phyloP scores from a whole-genome alignment of 2,113 vertebrate genomes.

The Orcinus orca region DNA sequence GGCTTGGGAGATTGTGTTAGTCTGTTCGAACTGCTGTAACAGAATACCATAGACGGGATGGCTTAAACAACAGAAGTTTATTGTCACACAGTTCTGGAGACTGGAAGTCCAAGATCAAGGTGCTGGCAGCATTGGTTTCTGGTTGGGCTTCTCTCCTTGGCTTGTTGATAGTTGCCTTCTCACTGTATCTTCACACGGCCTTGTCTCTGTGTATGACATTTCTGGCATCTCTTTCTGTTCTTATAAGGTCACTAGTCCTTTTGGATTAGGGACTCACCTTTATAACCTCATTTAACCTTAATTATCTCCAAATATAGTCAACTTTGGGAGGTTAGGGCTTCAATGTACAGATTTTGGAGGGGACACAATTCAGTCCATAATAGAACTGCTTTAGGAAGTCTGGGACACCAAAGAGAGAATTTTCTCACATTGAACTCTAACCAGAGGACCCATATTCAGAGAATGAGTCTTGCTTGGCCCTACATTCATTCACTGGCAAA shows the following conservation, averaged over 20 bases:
- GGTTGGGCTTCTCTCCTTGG: not conserved
- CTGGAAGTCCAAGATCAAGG: too few relatives aligned
- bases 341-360: too few relatives aligned
- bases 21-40: not conserved
- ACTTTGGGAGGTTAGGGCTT: not conserved
- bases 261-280: too few relatives aligned
- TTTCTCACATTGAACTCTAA: not conserved
- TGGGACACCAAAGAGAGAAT: not conserved
- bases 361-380: not conserved
- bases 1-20: fast-evolving
- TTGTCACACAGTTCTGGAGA: not conserved
- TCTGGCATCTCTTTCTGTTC: not conserved
- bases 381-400: not conserved
- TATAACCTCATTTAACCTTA: not conserved
- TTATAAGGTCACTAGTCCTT: not conserved
- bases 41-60: fast-evolving
- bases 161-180: not conserved
- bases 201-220: not conserved
- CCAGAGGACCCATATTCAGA: not conserved
- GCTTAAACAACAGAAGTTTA: not conserved
- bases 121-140: not conserved
- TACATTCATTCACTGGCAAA: not conserved
- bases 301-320: not conserved
- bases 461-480: not conserved
- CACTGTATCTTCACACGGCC: not conserved